Evolutionary conservation across 2,113 vertebrate genomes (phyloP).

Genomic region (Neomonachus schauinslandi): DNA sequence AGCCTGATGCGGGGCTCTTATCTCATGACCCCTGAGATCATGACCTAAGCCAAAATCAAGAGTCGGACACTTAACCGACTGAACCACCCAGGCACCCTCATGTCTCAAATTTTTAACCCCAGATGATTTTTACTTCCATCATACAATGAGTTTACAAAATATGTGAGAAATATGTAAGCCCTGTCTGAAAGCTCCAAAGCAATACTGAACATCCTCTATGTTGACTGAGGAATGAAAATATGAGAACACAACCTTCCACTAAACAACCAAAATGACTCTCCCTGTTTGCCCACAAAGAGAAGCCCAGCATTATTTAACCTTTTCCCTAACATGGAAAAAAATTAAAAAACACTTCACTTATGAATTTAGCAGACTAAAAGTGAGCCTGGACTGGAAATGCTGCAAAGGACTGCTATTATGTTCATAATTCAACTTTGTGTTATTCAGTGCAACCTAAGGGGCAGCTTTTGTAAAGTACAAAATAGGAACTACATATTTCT

Average conservation of each 20-base stretch:
- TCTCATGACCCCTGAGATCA: too few species aligned
- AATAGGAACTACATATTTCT: slow-evolving; percentile 73
- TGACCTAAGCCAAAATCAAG: too few species aligned
- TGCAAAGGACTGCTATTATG: slow-evolving; percentile 72
- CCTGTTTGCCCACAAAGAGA: slow-evolving; percentile 49
- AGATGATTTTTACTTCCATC: neutral
- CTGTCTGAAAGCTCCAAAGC: slow-evolving; percentile 46
- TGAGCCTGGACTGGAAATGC: slow-evolving; percentile 73
- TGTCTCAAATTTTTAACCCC: neutral
- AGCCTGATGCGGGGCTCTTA: too few species aligned
- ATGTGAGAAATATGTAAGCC: neutral
- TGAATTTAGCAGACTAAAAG: slow-evolving; percentile 66
- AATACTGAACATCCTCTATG: neutral
- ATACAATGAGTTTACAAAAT: slow-evolving; percentile 33
- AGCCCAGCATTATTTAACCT: slow-evolving; percentile 69
- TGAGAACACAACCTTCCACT: slow-evolving; percentile 40
- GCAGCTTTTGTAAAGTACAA: slow-evolving; percentile 69
- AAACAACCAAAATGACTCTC: slow-evolving; percentile 31
- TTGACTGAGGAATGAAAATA: slow-evolving; percentile 35
- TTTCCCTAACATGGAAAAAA: slow-evolving; percentile 67
- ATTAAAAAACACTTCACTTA: slow-evolving; percentile 68
- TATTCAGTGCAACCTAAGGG: slow-evolving; percentile 74
- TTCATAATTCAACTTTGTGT: slow-evolving; percentile 66
- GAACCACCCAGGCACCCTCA: neutral
- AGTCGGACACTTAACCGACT: too few species aligned